Evolutionary conservation across 2,888 invertebrate species (phyloP), one percentile per base, ranked within the genome.

Genomic region (Drosophila recens): DNA sequence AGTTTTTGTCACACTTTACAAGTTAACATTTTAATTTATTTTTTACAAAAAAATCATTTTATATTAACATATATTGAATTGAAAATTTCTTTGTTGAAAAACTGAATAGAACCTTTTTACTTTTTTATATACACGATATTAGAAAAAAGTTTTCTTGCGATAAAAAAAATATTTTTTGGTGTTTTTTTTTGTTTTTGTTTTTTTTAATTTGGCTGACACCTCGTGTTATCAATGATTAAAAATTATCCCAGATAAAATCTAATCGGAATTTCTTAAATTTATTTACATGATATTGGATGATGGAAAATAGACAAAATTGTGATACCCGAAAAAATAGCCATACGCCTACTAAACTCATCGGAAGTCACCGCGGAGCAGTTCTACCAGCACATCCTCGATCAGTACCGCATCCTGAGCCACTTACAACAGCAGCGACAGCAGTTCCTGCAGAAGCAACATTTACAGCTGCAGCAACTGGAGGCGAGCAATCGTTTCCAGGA

Each of bases 271-370:
- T 27, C 8, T 43, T 20, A 13, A 13, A n/a, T 34, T n/a, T 56
- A 45, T 23, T 56, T 56, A 6, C 56, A 56, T 56, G 56, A 5
- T 10, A 23, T 30, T 20, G 13, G n/a, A 20, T 23, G 20, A 33
- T n/a, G 33, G 43, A 43, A 20, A 36, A 6, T n/a, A 51, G 51
- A 51, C 51, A 91, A 92, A 92, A 91, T 93, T 89, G 91, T 92
- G 87, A 92, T 93, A 89, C 92, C 93, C 73, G 93, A 93, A 83
- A 91, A 91, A 87, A 91, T 93, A 68, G 92, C 92, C 72, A 92
- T 92, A 80, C 91, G 90, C 72, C 91, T 92, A 77, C 83, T 91
- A 49, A 92, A 92, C 82, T 90, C 90, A 82, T 90, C 90, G 80
- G 93, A 91, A 91, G 92, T 92, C 78, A 91, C 89, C 84, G 92